Evolutionary conservation across 2,797 vertebrate species (phyloP).

Genomic region (Sphenodon punctatus): DNA sequence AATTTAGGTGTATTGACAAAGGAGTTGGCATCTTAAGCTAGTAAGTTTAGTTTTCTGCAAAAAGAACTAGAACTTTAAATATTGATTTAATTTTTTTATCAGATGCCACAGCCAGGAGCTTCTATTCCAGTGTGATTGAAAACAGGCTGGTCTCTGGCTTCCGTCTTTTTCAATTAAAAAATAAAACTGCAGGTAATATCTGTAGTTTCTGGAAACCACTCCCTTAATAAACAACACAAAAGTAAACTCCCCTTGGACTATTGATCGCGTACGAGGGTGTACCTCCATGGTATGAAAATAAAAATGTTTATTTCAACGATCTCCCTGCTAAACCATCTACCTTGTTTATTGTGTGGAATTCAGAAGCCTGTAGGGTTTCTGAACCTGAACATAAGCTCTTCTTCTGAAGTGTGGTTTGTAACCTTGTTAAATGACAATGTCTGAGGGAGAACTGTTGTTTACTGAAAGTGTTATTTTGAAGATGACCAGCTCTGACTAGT

Average conservation of each 20-base stretch:
- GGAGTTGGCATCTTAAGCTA: neutral
- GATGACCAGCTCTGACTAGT: neutral
- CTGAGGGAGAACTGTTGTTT: neutral
- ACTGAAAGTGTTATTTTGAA: neutral
- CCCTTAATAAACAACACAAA: slow-evolving; percentile 61
- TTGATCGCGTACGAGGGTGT: slow-evolving; percentile 39
- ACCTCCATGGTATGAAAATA: slow-evolving; percentile 56
- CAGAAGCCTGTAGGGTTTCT: neutral
- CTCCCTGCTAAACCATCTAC: neutral
- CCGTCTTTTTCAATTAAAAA: slow-evolving; percentile 29
- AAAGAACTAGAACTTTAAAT: slow-evolving; percentile 29
- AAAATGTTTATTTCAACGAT: slow-evolving; percentile 38
- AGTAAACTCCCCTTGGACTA: slow-evolving; percentile 38
- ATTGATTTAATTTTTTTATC: slow-evolving; percentile 48
- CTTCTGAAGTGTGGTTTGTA: neutral
- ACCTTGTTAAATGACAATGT: neutral
- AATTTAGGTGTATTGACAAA: too few relatives aligned
- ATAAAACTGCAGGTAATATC: slow-evolving; percentile 49
- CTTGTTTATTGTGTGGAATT: neutral
- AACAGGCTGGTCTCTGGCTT: slow-evolving; percentile 17
- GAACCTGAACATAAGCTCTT: neutral
- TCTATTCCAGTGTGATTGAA: slow-evolving; percentile 35
- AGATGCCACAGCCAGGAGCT: slow-evolving; percentile 22
- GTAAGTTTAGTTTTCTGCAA: slow-evolving; percentile 36
- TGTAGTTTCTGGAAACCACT: slow-evolving; percentile 15